These are phyloP conservation scores for Machimus atricapillus DNA, from an alignment of 2,888 invertebrate species.

Conservation along the genomic window DNA sequence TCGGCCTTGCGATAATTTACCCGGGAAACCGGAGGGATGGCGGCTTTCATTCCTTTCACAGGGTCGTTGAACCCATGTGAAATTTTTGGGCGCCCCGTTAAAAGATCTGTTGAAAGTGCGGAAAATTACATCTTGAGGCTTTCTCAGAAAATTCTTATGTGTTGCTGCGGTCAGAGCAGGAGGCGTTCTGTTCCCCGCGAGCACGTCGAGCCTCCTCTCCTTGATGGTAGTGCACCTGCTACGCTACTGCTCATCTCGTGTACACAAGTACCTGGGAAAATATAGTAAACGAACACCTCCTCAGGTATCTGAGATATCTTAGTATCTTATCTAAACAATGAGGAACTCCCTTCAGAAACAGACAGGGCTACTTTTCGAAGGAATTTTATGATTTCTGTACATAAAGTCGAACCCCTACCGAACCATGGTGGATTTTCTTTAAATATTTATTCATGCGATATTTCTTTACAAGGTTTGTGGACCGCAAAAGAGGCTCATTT, in stretches of 20 bases:
- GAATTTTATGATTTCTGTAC: neutral
- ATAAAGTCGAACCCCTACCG: neutral
- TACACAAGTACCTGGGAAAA: neutral
- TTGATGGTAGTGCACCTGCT: neutral
- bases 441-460: neutral
- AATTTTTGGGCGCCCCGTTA: neutral
- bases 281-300: neutral
- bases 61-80: neutral
- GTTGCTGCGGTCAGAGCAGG: neutral
- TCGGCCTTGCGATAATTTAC: conserved; percentile 10
- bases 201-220: neutral
- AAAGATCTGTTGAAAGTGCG: neutral
- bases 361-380: neutral
- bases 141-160: neutral
- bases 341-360: neutral
- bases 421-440: neutral
- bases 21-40: neutral
- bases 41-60: neutral
- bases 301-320: neutral
- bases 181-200: neutral
- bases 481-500: neutral
- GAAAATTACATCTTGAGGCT: neutral
- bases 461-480: neutral
- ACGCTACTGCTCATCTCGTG: neutral
- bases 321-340: neutral